Conservation (phyloP, 2,888 invertebrate genomes). For the Tuta absoluta region DNA sequence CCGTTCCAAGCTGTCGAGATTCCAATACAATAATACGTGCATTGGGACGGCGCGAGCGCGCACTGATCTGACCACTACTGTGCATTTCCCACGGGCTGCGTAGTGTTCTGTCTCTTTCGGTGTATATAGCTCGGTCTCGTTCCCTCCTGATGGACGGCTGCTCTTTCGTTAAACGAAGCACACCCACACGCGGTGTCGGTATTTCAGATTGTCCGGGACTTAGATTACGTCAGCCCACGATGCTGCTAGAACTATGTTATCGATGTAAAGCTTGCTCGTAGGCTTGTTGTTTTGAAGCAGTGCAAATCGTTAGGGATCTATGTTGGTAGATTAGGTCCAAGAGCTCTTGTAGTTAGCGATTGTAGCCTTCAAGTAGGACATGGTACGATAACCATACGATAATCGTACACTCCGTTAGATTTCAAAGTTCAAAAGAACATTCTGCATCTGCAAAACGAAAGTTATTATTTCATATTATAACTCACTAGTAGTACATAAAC, state of each 20-base stretch:
- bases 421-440: not conserved
- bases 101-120: conserved; percentile 54
- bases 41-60: conserved; percentile 81
- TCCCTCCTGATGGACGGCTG: conserved; percentile 76
- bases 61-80: conserved; percentile 81
- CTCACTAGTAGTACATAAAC: too few relatives aligned
- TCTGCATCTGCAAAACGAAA: not conserved
- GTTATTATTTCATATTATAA: too few relatives aligned
- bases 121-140: conserved; percentile 60
- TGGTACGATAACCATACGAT: not conserved
- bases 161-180: conserved; percentile 80
- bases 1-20: conserved; percentile 60
- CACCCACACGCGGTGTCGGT: conserved; percentile 80
- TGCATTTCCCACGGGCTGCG: conserved; percentile 81
- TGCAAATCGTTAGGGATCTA: conserved; percentile 35
- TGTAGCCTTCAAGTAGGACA: not conserved
- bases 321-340: conserved; percentile 22
- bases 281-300: conserved; percentile 34
- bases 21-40: conserved; percentile 80
- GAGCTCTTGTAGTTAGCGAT: not conserved
- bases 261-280: conserved; percentile 49
- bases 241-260: conserved; percentile 54
- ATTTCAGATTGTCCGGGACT: conserved; percentile 78
- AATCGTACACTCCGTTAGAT: not conserved
- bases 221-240: conserved; percentile 76